Evolutionary conservation across 2,888 invertebrate species (phyloP).

Genomic region (Hanleya hanleyi): DNA sequence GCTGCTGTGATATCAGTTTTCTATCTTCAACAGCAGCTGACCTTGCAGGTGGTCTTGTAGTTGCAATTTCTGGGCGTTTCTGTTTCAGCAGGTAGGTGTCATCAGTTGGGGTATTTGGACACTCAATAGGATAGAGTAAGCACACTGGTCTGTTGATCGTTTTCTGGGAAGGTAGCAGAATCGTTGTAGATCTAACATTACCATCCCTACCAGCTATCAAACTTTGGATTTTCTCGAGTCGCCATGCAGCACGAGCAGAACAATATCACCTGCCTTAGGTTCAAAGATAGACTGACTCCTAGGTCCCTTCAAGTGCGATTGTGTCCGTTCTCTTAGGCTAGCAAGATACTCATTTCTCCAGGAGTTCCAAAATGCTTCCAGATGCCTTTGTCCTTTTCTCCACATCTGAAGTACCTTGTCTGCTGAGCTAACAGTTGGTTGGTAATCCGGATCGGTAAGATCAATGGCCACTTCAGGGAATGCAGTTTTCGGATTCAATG

Average conservation of each 20-base stretch:
- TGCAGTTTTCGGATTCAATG: background rate
- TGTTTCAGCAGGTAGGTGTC: no score
- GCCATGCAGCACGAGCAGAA: constrained; percentile 16
- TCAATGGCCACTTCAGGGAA: background rate
- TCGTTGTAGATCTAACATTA: constrained; percentile 12
- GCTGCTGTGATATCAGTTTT: no score
- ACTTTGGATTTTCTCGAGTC: constrained; percentile 8
- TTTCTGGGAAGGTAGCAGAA: background rate
- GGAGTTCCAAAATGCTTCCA: constrained; percentile 24
- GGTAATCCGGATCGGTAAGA: background rate
- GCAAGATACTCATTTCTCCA: constrained; percentile 25
- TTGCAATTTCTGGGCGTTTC: no score
- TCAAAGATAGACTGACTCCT: constrained; percentile 5
- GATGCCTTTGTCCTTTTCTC: constrained; percentile 22
- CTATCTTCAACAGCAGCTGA: no score
- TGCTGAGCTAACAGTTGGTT: background rate
- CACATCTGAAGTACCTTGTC: constrained; percentile 2
- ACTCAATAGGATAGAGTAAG: constrained; percentile 22
- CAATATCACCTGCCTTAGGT: constrained; percentile 15
- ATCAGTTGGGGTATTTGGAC: background rate
- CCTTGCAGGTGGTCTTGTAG: no score
- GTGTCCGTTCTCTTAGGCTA: constrained; percentile 20
- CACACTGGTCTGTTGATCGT: constrained; percentile 12
- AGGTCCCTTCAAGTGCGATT: constrained; percentile 3
- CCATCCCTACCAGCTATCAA: constrained; percentile 18